Conservation (phyloP, 2,797 vertebrate species). For the Sciurus carolinensis region DNA sequence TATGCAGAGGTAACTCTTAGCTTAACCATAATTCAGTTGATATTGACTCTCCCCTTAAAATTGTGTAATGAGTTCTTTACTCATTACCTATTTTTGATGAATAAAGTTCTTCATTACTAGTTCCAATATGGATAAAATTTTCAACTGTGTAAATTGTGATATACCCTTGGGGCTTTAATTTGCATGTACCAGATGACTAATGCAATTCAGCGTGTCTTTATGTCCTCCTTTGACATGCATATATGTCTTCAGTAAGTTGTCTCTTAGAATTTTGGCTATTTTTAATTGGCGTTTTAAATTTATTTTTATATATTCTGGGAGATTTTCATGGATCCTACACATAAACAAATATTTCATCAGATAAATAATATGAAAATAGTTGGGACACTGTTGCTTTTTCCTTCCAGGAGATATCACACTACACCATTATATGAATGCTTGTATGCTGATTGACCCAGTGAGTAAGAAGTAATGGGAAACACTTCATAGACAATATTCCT, state of each 20-base stretch:
- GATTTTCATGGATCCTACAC: not conserved
- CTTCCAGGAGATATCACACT: not conserved
- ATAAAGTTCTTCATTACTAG: too few species aligned
- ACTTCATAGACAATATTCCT: not conserved
- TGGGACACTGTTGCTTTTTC: too few species aligned
- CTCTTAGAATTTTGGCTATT: not conserved
- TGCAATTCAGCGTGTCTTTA: not conserved
- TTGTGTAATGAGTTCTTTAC: not conserved
- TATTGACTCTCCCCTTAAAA: not conserved
- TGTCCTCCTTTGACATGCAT: not conserved
- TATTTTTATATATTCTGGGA: not conserved
- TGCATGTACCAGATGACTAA: not conserved
- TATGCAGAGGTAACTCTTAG: not conserved
- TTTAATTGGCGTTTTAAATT: not conserved
- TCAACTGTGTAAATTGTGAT: not conserved
- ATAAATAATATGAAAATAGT: not conserved
- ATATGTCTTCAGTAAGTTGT: not conserved
- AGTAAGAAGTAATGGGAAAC: not conserved
- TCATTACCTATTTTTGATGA: not conserved
- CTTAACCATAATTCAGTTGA: not conserved
- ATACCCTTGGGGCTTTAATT: not conserved
- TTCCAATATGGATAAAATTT: not conserved
- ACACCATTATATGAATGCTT: not conserved
- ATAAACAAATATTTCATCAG: not conserved
- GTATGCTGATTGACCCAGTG: too few species aligned